phyloP scores from a whole-genome alignment of 2,888 invertebrate species.

The Celastrina argiolus region DNA sequence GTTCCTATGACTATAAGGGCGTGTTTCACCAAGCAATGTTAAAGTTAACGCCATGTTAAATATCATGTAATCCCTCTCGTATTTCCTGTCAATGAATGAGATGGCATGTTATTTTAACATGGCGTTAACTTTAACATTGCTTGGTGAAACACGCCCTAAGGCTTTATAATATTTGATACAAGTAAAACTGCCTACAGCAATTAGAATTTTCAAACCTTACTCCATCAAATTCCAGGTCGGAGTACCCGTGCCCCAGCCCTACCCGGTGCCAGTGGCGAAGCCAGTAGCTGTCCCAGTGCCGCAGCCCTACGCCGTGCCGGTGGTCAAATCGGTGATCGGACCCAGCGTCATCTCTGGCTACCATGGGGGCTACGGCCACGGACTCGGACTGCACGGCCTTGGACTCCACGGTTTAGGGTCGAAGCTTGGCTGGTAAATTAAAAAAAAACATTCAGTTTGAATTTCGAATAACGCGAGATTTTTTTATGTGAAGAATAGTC shows the following conservation, averaged over 20 bases:
- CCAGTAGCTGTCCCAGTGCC: conserved; percentile 65
- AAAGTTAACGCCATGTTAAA: too few relatives aligned
- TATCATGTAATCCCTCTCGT: too few relatives aligned
- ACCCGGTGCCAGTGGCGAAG: conserved; percentile 64
- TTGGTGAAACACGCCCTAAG: too few relatives aligned
- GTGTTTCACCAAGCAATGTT: too few relatives aligned
- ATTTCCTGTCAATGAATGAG: too few relatives aligned
- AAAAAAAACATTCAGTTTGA: conserved; percentile 35
- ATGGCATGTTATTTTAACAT: too few relatives aligned
- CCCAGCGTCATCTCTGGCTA: conserved; percentile 32
- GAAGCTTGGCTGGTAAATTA: conserved; percentile 56
- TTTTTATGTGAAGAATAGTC: not conserved
- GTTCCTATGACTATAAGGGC: too few relatives aligned
- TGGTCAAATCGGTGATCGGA: conserved; percentile 44
- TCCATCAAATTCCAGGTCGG: conserved; percentile 52
- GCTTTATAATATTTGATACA: too few relatives aligned
- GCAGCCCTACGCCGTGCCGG: conserved; percentile 55
- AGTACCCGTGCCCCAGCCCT: conserved; percentile 67
- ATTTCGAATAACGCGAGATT: conserved; percentile 25
- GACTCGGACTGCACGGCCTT: conserved; percentile 38
- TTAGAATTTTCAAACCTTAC: too few relatives aligned
- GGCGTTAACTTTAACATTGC: too few relatives aligned
- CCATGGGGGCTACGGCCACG: conserved; percentile 33
- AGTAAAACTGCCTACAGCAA: too few relatives aligned
- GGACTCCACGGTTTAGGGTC: conserved; percentile 40